phyloP scores from a whole-genome alignment of 2,113 vertebrate genomes.

The Oxyruncus cristatus region DNA sequence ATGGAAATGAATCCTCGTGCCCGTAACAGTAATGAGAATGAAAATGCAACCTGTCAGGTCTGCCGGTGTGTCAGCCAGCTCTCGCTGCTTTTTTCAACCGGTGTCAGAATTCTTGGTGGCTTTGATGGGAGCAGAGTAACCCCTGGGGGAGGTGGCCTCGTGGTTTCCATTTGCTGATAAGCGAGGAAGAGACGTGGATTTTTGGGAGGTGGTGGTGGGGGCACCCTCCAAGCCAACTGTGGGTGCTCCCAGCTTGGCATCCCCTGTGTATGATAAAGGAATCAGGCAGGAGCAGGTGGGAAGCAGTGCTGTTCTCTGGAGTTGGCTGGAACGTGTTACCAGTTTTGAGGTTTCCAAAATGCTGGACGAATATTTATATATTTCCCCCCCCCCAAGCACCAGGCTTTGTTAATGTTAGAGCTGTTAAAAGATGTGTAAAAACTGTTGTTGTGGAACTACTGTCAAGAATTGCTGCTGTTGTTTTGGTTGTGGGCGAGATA shows the following conservation, averaged over 20 bases:
- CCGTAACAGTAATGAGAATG: background rate
- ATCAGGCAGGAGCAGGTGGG: background rate
- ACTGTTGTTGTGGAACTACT: background rate
- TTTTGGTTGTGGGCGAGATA: background rate
- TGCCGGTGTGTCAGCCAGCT: background rate
- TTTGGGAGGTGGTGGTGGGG: background rate
- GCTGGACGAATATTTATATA: background rate
- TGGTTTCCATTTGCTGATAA: background rate
- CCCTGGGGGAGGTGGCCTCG: background rate
- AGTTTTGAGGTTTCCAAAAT: background rate
- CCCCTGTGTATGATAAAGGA: background rate
- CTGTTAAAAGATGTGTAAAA: background rate
- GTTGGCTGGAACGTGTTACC: background rate
- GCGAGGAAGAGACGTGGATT: background rate
- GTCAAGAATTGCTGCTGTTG: background rate
- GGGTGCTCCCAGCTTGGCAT: background rate
- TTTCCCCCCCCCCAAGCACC: background rate
- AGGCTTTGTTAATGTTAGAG: background rate
- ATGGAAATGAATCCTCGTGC: background rate
- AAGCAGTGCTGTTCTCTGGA: background rate
- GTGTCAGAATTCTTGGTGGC: background rate
- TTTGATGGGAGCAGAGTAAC: background rate
- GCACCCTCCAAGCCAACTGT: background rate
- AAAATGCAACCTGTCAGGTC: slow-evolving; percentile 10
- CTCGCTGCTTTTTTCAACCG: background rate